These are phyloP conservation scores for Tympanoctomys barrerae DNA, from an alignment of 2,797 vertebrate genomes.

Conservation along the genomic window DNA sequence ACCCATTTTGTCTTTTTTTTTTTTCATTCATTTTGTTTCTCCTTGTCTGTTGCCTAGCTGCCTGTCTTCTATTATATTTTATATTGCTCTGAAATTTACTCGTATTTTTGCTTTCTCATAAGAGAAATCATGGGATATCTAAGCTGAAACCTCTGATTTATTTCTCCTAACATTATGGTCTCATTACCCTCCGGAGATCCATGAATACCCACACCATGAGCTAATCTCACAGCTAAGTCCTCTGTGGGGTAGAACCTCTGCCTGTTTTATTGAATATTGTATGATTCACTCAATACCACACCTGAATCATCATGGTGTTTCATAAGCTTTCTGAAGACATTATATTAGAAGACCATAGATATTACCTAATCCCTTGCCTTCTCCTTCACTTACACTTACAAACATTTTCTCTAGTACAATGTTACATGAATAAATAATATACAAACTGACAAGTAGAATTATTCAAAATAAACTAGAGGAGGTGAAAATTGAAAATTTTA, in stretches of 20 bases:
- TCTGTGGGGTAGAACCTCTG: neutral
- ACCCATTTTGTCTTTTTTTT: neutral
- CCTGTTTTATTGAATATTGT: neutral
- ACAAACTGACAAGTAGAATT: neutral
- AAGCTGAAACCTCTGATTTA: neutral
- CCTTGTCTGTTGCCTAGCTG: neutral
- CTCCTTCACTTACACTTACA: neutral
- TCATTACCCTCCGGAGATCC: neutral
- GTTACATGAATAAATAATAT: neutral
- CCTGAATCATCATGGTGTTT: accelerated
- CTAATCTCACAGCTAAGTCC: neutral
- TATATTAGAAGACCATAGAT: neutral
- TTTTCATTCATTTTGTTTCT: neutral
- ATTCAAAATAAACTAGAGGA: neutral
- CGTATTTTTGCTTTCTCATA: neutral
- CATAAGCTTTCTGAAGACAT: neutral
- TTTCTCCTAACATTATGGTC: neutral
- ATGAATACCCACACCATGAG: neutral
- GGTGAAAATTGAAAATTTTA: neutral
- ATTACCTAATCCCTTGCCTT: neutral
- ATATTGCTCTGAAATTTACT: neutral
- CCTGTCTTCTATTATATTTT: neutral
- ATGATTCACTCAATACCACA: neutral
- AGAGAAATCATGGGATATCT: neutral
- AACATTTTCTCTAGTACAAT: neutral